Evolutionary conservation across 2,113 vertebrate genomes (phyloP), one percentile per base, ranked within the genome.

Genomic region (Patagioenas fasciata): DNA sequence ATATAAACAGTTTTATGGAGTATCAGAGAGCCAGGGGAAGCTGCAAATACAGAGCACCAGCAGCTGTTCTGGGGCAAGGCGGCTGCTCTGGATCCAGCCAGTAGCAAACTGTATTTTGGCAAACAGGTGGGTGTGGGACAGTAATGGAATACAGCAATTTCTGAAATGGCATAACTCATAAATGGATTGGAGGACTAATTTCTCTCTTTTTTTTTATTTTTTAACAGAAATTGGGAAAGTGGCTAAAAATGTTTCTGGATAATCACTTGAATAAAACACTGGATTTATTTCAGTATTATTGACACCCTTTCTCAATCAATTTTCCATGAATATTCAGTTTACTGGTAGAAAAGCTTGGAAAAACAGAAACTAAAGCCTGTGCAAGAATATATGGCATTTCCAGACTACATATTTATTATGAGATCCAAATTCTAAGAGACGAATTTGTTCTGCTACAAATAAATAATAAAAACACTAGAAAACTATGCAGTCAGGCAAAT

Each of bases 1-100:
- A 74, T 95, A 93, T 88, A 91, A 97, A 97, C 88, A 93, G 42
- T 94, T 97, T 97, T 94, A 95, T 87, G 58, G 85, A 73, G 78
- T 80, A 92, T 85, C 80, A 62, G 93, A 92, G 51, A 93, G 67
- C 60, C 75, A 87, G 66, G 94, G 73, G 92, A 97, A 97, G 91
- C 77, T 82, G 80, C 92, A 89, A 91, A 92, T 74, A 23, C 4
- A 10, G 56, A 93, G 53, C 86, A 79, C 64, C 85, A 80, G 80
- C 92, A 96, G 95, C 87, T 91, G 91, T 64, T 95, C 72, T 64
- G 82, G 85, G 95, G 65, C 88, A 93, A 74, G 78, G 78, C 34
- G 8, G 42, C 73, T 80, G 40, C 77, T 93, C 54, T 56, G 64
- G 66, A 62, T 56, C 38, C 51, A 81, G 40, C 66, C 84, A 67